These are phyloP conservation scores for Pogonomyrmex barbatus DNA, from an alignment of 1,140 invertebrate species.

Conservation along the genomic window DNA sequence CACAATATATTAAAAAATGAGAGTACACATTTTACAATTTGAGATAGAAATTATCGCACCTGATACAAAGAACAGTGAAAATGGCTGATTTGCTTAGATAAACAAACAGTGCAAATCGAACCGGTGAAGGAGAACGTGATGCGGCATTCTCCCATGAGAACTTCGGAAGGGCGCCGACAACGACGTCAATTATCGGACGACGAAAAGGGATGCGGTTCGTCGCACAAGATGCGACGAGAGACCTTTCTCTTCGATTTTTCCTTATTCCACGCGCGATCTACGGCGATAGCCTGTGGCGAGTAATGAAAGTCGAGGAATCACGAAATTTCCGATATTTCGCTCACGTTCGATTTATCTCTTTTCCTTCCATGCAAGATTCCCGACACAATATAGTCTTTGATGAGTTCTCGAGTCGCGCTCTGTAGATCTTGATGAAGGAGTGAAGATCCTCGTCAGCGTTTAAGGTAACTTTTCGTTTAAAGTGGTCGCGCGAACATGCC, in stretches of 20 bases:
- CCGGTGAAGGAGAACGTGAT: not conserved
- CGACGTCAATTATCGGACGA: conserved; percentile 61
- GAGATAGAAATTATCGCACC: not conserved
- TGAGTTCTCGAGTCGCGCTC: conserved; percentile 26
- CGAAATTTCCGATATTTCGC: conserved; percentile 47
- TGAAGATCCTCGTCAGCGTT: conserved; percentile 42
- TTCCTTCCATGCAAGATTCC: conserved; percentile 34
- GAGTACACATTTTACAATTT: not conserved
- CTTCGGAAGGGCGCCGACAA: conserved; percentile 46
- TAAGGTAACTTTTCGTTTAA: conserved; percentile 4
- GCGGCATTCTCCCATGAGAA: conserved; percentile 55
- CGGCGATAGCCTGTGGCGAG: conserved; percentile 48
- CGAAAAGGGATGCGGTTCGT: conserved; percentile 47
- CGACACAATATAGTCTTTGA: conserved; percentile 37
- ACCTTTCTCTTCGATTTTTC: conserved; percentile 46
- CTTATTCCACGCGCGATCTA: conserved; percentile 53
- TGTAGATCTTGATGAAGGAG: conserved; percentile 20
- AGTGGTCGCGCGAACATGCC: not conserved
- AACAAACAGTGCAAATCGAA: conserved; percentile 1
- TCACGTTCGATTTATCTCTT: conserved; percentile 64
- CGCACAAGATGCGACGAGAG: not conserved
- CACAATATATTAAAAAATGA: too few species aligned
- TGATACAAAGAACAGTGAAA: not conserved
- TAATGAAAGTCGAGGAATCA: conserved; percentile 60
- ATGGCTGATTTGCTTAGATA: conserved; percentile 14